A percentile compares a stretch with the other conserved stretches of the same genome.
phyloP scores from a whole-genome alignment of 2,113 vertebrate genomes.

The Alethe castanea region DNA sequence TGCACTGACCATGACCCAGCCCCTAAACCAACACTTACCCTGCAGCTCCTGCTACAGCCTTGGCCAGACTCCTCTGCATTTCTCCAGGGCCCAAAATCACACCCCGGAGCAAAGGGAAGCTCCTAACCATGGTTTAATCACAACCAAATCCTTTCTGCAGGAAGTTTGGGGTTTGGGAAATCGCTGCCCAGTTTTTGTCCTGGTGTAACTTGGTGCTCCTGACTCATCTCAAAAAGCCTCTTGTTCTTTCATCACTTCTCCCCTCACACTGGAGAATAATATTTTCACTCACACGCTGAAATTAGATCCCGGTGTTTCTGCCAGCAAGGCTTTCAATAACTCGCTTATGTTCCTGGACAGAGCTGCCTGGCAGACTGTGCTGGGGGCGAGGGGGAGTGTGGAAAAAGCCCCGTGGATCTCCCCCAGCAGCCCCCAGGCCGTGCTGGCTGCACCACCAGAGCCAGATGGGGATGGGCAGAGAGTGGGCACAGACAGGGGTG shows the following conservation, averaged over 20 bases:
- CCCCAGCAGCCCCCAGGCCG: background rate
- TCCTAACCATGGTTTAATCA: background rate
- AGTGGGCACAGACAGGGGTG: accelerated
- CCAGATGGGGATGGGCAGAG: background rate
- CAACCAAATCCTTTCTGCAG: background rate
- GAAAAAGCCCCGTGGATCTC: background rate
- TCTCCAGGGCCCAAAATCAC: background rate
- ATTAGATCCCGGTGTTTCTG: constrained; percentile 35
- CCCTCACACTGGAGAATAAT: constrained; percentile 10
- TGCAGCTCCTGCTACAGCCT: background rate
- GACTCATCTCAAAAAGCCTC: background rate
- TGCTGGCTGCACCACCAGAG: accelerated
- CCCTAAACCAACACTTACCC: background rate
- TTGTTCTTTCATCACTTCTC: constrained; percentile 49
- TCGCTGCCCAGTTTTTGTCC: background rate
- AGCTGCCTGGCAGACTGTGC: constrained; percentile 2
- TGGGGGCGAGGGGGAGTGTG: accelerated
- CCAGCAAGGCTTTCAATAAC: constrained; percentile 30
- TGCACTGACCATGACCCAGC: background rate
- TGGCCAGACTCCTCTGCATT: background rate
- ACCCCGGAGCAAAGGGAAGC: background rate
- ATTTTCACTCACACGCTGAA: constrained; percentile 6
- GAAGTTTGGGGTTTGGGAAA: background rate
- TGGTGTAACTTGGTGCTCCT: constrained; percentile 25
- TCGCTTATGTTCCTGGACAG: constrained; percentile 16